These are phyloP conservation scores for Cryptomyrus ogoouensis DNA, from an alignment of 2,113 vertebrate species.

Conservation along the genomic window DNA sequence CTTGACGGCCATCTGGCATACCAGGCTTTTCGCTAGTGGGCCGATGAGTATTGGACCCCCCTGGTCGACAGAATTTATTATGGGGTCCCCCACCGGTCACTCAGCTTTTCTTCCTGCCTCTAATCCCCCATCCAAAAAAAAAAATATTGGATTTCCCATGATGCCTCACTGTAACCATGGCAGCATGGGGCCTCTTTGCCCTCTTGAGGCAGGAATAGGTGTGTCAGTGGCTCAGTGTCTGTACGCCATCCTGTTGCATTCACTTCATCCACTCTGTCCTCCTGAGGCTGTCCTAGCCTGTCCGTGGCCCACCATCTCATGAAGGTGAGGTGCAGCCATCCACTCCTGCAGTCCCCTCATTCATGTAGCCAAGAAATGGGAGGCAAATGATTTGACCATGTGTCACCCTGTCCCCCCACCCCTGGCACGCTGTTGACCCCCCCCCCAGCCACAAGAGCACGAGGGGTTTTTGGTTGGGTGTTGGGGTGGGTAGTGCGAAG, in stretches of 20 bases:
- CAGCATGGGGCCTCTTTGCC: background rate
- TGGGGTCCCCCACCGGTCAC: background rate
- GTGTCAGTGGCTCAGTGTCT: background rate
- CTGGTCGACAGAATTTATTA: background rate
- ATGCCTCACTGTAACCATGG: background rate
- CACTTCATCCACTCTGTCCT: background rate
- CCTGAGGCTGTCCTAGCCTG: background rate
- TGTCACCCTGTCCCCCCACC: constrained; percentile 15
- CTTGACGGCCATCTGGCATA: background rate
- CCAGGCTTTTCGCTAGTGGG: background rate
- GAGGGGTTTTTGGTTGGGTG: no score
- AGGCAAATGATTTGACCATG: constrained; percentile 35
- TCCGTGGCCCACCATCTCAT: background rate
- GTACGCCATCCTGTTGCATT: background rate
- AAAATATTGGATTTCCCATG: no score
- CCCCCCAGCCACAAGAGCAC: no score
- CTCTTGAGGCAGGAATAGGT: background rate
- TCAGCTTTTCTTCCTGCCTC: background rate
- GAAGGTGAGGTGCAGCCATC: background rate
- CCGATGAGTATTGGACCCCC: background rate
- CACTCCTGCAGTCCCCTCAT: background rate
- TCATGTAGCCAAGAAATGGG: background rate
- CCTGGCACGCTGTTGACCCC: constrained; percentile 16
- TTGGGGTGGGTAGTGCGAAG: background rate
- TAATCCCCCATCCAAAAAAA: no score